phyloP scores from a whole-genome alignment of 1,140 invertebrate genomes.

The Andrena cerasifolii region DNA sequence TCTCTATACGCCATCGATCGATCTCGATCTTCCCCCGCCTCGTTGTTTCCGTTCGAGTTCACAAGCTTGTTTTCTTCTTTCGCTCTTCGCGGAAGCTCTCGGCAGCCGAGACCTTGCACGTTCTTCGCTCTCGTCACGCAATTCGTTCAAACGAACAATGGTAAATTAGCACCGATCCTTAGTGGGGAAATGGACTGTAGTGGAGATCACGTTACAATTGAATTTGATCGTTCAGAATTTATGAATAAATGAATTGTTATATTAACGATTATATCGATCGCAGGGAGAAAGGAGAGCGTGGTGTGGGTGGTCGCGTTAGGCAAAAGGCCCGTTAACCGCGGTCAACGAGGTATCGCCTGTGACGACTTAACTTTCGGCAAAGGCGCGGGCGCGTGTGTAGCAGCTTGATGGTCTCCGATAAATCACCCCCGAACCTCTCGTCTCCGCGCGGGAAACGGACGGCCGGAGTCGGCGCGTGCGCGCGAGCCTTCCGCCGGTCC shows the following conservation, averaged over 20 bases:
- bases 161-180: slow-evolving; percentile 9
- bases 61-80: no score
- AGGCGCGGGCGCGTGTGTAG: not conserved
- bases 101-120: not conserved
- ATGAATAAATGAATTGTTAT: slow-evolving; percentile 81
- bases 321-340: slow-evolving; percentile 19
- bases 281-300: slow-evolving; percentile 55
- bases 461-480: not conserved
- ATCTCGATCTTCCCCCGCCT: slow-evolving; percentile 2
- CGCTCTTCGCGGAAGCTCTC: not conserved
- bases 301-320: slow-evolving; percentile 52
- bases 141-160: slow-evolving; percentile 20
- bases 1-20: not conserved
- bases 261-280: slow-evolving; percentile 80
- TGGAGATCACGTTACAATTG: slow-evolving; percentile 80
- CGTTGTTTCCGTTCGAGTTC: not conserved
- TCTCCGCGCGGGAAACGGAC: not conserved
- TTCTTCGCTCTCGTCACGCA: slow-evolving; percentile 18
- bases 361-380: slow-evolving; percentile 39
- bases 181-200: slow-evolving; percentile 74
- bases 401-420: no score
- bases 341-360: slow-evolving; percentile 1
- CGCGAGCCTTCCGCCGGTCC: not conserved
- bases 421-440: not conserved
- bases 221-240: slow-evolving; percentile 83